These are phyloP conservation scores for Notolepis coatsorum DNA, from an alignment of 2,797 vertebrate species.

Conservation along the genomic window DNA sequence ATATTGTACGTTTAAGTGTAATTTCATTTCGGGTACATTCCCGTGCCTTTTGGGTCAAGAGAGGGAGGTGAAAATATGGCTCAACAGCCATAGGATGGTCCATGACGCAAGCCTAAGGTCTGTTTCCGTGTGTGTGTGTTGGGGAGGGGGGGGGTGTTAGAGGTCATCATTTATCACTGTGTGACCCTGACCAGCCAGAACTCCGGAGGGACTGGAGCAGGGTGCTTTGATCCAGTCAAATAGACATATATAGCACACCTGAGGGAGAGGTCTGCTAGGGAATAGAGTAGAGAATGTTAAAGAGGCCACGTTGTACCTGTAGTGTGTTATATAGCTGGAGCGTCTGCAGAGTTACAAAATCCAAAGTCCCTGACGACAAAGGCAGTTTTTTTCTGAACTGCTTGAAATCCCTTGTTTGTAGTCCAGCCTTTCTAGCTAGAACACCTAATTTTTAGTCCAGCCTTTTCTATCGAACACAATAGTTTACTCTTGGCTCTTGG, in stretches of 20 bases:
- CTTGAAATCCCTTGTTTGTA: no score
- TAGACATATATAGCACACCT: neutral
- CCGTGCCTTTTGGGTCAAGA: conserved; percentile 37
- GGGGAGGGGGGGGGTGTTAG: conserved; percentile 3
- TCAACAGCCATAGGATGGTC: neutral
- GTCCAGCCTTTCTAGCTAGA: no score
- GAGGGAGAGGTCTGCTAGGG: conserved; percentile 20
- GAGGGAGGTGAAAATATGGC: conserved; percentile 31
- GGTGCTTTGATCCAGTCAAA: neutral
- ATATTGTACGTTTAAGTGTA: neutral
- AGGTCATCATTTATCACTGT: conserved; percentile 21
- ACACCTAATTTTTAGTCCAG: no score
- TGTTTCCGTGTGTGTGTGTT: no score
- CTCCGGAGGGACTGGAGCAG: neutral
- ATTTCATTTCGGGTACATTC: conserved; percentile 21
- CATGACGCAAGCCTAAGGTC: neutral
- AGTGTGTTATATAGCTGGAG: no score
- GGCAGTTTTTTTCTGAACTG: no score
- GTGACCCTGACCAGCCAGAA: conserved; percentile 6
- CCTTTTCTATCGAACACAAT: no score
- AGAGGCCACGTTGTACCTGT: no score
- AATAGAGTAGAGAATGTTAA: conserved; percentile 29
- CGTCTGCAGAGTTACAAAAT: no score
- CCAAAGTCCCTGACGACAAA: no score
- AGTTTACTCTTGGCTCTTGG: no score